Base-by-base conservation (phyloP, 2,113 vertebrate genomes). In the Spilogale gracilis region DNA sequence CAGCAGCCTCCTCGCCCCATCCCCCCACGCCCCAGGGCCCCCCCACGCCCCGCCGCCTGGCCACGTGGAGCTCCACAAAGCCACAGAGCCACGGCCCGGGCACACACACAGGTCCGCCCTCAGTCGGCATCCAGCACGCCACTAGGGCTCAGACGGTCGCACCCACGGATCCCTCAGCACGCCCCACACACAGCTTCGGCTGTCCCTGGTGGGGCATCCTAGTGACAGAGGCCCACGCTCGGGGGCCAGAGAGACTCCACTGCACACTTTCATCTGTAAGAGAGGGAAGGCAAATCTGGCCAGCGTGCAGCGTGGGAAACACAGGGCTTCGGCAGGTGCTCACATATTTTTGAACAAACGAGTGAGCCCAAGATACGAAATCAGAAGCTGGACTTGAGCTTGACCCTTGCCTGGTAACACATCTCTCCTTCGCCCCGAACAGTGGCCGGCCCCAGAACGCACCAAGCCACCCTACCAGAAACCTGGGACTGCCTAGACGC, bases 1-100 rank as follows among this genome's bases (percentile, higher is more conserved):
- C 97, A 98, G 97, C 97, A 96, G 94, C 76, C 84, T 74, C 52
- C 56, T 38, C 86, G 17, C 17, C 32, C 48, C 30, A n/a, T 45
- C 38, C 89, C 16, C 17, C 78, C 27, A 10, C 0, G 9, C 89
- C 60, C 84, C 61, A 14, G 89, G 90, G 78, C 89, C 32, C 38
- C 81, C 54, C 4, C 4, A 48, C 52, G 48, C 45, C n/a, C 14
- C 1, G 86, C 73, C 5, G 56, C 48, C 65, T 45, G 93, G 93
- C 82, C 81, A 38, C 18, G 16, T 0, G 23, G 1, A 78, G 76
- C 25, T 73, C 65, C 88, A 89, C 80, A 90, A 38, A 84, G 71
- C 81, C 79, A 71, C 83, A 95, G 21, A 76, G 38, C 73, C 81
- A 86, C 91, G 65, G 58, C 45, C 6, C 45, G 30, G 21, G 85